Percentiles rank a stretch among this genome's conserved stretches.
Conservation (phyloP, 2,888 invertebrate genomes). For the Eudasyphora cyanicolor region DNA sequence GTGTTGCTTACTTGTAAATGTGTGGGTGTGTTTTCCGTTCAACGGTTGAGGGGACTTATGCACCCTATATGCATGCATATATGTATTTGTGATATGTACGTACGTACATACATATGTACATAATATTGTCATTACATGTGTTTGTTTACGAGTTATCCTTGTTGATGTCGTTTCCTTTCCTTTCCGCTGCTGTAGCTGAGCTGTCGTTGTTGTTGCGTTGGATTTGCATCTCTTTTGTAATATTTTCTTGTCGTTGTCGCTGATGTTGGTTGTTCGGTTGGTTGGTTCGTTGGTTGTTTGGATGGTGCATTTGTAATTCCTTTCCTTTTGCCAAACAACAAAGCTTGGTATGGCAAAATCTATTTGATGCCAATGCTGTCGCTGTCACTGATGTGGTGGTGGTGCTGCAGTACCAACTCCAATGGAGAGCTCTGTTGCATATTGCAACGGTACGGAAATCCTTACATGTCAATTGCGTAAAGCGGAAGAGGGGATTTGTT, state of each 20-base stretch:
- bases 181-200: not conserved
- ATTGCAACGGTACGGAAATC: constrained; percentile 62
- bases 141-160: constrained; percentile 51
- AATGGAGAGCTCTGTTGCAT: constrained; percentile 28
- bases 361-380: constrained; percentile 26
- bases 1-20: no score
- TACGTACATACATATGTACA: no score
- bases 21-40: not conserved
- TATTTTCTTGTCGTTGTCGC: not conserved
- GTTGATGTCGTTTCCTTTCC: constrained; percentile 18
- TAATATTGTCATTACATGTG: constrained; percentile 56
- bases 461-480: constrained; percentile 62
- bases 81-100: constrained; percentile 17
- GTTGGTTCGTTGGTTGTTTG: not conserved
- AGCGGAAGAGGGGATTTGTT: constrained; percentile 49
- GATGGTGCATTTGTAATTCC: not conserved
- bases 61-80: not conserved
- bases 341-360: not conserved
- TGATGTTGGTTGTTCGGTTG: no score
- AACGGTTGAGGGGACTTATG: not conserved
- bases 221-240: constrained; percentile 43
- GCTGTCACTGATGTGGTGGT: not conserved
- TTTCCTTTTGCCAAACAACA: constrained; percentile 7
- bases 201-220: constrained; percentile 8
- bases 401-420: not conserved